These are phyloP conservation scores for Charanyca ferruginea DNA, from an alignment of 2,888 invertebrate genomes.

Conservation along the genomic window DNA sequence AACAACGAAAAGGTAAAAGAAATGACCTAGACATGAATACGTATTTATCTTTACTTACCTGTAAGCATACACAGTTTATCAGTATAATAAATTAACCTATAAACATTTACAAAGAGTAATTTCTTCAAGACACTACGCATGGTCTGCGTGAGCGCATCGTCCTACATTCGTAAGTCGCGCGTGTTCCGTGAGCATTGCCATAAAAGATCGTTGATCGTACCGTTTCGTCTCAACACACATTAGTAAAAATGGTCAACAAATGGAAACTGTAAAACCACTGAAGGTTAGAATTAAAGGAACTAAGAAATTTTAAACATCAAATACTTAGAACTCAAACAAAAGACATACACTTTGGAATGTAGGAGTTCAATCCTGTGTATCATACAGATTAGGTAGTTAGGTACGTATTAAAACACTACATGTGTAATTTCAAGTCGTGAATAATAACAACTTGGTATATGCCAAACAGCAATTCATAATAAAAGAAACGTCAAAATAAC, in stretches of 20 bases:
- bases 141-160: constrained; percentile 67
- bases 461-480: constrained; percentile 15
- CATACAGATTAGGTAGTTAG: too few species aligned
- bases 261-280: constrained; percentile 7
- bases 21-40: neutral
- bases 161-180: constrained; percentile 68
- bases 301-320: neutral
- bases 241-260: constrained; percentile 59
- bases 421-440: neutral
- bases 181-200: constrained; percentile 61
- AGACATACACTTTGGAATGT: neutral
- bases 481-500: constrained; percentile 35
- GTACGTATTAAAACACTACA: neutral
- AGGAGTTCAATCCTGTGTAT: neutral
- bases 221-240: constrained; percentile 54
- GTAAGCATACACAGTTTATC: constrained; percentile 10
- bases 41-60: constrained; percentile 16
- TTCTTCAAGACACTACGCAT: constrained; percentile 50
- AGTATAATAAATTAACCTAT: constrained; percentile 27
- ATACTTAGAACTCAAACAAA: neutral
- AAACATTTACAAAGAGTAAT: constrained; percentile 47
- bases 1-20: neutral
- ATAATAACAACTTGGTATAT: neutral
- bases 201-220: constrained; percentile 59
- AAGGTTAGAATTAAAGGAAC: neutral